Base-by-base conservation (phyloP, 1,140 invertebrate species). In the Anoplophora glabripennis region DNA sequence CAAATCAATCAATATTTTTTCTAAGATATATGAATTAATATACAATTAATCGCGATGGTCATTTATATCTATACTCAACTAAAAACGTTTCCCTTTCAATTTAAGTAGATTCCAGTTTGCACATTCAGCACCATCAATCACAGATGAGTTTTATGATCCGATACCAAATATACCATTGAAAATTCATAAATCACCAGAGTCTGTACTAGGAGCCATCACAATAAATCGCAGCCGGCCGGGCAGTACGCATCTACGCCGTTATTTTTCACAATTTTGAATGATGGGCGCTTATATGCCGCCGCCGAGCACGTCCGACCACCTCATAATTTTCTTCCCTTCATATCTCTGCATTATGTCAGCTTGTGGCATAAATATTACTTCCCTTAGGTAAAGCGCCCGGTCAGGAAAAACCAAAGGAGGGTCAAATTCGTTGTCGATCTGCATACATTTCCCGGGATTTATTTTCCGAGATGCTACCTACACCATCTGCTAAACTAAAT, bases 361-460 rank as follows among this genome's bases (percentile, higher is more conserved):
- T 51, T 59, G 57, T 49, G 42, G 57, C 57, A 59, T 59, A 59
- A 59, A 59, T 59, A 59, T 59, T 59, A 59, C 57, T 59, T 59
- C 53, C 38, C 41, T 51, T 51, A 57, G 45, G 57, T 53, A 51
- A 42, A 53, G 51, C 53, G 57, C 57, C 37, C 45, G 57, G 57
- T 59, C 57, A 59, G 57, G 49, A 59, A 59, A 59, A 59, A 44
- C 36, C 38, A 38, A 46, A 48, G 44, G 44, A 57, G 45, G 45
- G 41, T 41, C 48, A 38, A 40, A 49, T 46, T 36, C 48, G 41
- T 57, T 57, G 35, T 48, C 55, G 55, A 57, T 46, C 44, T 46
- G 47, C 45, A 57, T 57, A 41, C 44, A 48, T 57, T 51, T 57
- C 38, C 38, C 40, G 36, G 41, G 48, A 57, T 57, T 57, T 57